Percentiles rank a stretch among this genome's conserved stretches.
Evolutionary conservation across 1,140 invertebrate species (phyloP).

Genomic region (Polypedilum vanderplanki): DNA sequence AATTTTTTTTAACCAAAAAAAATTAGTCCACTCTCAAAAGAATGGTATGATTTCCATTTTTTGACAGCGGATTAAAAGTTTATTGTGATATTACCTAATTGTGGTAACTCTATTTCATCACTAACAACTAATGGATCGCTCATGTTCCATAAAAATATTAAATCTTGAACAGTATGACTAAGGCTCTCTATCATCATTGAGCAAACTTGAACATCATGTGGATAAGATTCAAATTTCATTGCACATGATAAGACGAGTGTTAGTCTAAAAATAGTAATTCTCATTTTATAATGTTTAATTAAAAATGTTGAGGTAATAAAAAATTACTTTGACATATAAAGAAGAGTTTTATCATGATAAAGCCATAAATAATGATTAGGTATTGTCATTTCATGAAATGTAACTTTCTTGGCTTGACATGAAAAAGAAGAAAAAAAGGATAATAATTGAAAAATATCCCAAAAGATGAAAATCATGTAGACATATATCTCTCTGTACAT

Average conservation of each 20-base stretch:
- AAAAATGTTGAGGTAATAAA: background rate
- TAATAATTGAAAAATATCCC: too few species aligned
- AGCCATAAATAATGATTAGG: conserved; percentile 89
- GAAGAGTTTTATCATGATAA: conserved; percentile 80
- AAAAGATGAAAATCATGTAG: too few species aligned
- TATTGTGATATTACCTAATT: too few species aligned
- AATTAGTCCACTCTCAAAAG: too few species aligned
- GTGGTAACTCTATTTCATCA: conserved; percentile 77
- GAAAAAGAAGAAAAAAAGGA: too few species aligned
- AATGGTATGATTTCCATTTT: too few species aligned
- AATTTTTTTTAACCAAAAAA: too few species aligned
- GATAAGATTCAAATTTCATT: conserved; percentile 90
- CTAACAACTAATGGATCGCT: conserved; percentile 80
- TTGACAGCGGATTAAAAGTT: too few species aligned
- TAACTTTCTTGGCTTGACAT: conserved; percentile 89
- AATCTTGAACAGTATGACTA: conserved; percentile 75
- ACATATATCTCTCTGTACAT: too few species aligned
- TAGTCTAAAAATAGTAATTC: conserved; percentile 53
- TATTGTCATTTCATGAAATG: conserved; percentile 90
- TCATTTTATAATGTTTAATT: conserved; percentile 29
- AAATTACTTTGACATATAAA: conserved; percentile 84
- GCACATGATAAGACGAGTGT: conserved; percentile 82
- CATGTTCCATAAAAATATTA: conserved; percentile 82
- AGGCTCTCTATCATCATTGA: conserved; percentile 87
- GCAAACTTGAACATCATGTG: conserved; percentile 82